Base-by-base conservation (phyloP, 2,797 vertebrate species). In the Aldrovandia affinis region DNA sequence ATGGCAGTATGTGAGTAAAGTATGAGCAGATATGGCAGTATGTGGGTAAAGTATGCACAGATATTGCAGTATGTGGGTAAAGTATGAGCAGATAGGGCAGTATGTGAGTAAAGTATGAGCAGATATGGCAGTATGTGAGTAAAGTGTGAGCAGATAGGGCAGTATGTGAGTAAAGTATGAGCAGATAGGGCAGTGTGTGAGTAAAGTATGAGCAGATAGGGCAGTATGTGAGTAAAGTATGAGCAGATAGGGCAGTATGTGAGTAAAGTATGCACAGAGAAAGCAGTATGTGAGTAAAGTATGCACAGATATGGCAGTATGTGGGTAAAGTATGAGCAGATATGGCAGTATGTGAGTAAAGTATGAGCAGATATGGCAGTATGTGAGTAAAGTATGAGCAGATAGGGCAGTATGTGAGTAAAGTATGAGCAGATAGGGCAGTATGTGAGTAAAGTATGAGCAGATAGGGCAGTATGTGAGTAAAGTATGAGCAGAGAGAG, bases 271-370 rank as follows among this genome's bases (percentile, higher is more conserved):
- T n/a, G n/a, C n/a, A n/a, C n/a, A n/a, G n/a, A n/a, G n/a, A n/a
- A n/a, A n/a, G n/a, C n/a, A n/a, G n/a, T n/a, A n/a, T n/a, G 61
- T 28, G 50, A 33, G 68, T 63, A 81, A 81, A 82, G 44, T 68
- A 30, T 68, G 52, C 9, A 25, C 14, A 33, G 81, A 55, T 14
- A 55, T 42, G 42, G 47, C 18, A 70, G 33, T 50, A 68, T 50
- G 8, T 50, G 44, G 18, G 20, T 30, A 54, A 79, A 42, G 36
- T 33, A 10, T 75, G 20, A 10, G 25, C 52, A 30, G 52, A 83
- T 7, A 83, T 52, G 33, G 25, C 36, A 47, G 33, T 25, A 39
- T 59, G 12, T 57, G 25, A 10, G 33, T 22, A 70, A 83, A 77
- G 47, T 36, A 44, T 50, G 70, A 36, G n/a, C 42, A 61, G 22